phyloP scores from a whole-genome alignment of 1,140 invertebrate species.

The Lepidurus couesii region DNA sequence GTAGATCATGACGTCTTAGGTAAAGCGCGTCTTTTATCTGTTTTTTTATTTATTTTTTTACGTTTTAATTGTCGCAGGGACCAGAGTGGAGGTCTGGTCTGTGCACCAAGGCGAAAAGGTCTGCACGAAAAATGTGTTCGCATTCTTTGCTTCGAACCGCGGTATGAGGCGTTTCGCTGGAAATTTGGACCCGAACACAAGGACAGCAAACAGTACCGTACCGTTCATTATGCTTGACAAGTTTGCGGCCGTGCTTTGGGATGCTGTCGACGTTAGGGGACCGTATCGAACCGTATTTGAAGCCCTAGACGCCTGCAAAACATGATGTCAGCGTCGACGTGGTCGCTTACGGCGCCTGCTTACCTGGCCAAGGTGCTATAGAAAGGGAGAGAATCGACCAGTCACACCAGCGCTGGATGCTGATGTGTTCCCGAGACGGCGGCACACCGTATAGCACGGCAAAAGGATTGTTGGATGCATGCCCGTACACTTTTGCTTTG shows the following conservation, averaged over 20 bases:
- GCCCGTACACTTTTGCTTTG: neutral
- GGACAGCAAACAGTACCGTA: neutral
- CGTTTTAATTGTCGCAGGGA: no score
- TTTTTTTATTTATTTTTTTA: no score
- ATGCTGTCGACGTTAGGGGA: neutral
- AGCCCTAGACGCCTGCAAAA: neutral
- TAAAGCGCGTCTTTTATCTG: no score
- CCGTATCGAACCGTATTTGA: conserved; percentile 9
- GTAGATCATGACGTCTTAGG: no score
- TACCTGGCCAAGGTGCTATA: conserved; percentile 19
- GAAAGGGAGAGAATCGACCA: conserved; percentile 7
- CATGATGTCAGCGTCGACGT: neutral
- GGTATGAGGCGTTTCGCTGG: no score
- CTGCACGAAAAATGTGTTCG: no score
- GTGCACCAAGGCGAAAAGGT: no score
- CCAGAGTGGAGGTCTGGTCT: no score
- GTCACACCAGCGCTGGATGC: neutral
- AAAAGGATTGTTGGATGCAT: neutral
- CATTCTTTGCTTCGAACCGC: no score
- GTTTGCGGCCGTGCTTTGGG: neutral
- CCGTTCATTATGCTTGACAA: neutral
- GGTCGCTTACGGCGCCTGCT: conserved; percentile 16
- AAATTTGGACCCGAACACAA: neutral
- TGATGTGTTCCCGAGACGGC: neutral
- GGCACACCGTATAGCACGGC: neutral